phyloP scores from a whole-genome alignment of 64 coral and sea anemone species.

The Acropora tenuis region DNA sequence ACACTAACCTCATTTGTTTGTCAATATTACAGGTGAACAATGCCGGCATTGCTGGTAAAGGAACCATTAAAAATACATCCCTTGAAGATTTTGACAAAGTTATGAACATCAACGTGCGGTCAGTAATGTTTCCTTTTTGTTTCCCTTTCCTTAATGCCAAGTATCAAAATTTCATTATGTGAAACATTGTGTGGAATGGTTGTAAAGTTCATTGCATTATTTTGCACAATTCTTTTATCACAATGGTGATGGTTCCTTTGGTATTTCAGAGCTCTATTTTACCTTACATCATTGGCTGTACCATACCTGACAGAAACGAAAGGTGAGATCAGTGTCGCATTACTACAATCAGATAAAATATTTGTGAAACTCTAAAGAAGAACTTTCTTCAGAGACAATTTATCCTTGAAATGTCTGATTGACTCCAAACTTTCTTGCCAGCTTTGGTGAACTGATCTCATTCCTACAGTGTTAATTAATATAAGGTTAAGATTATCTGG shows the following conservation, averaged over 20 bases:
- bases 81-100: constrained; percentile 47
- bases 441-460: not conserved
- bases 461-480: no score
- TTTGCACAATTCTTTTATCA: not conserved
- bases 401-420: no score
- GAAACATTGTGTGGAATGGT: no score
- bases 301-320: constrained; percentile 68
- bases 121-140: no score
- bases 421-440: not conserved
- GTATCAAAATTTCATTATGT: no score
- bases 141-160: no score
- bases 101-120: constrained; percentile 42
- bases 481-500: no score
- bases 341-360: no score
- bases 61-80: constrained; percentile 46
- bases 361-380: no score
- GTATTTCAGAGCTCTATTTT: constrained; percentile 42
- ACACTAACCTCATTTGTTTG: not conserved
- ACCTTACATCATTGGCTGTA: constrained; percentile 69
- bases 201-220: no score
- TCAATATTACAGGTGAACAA: constrained; percentile 17
- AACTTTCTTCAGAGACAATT: no score
- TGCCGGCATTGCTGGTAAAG: constrained; percentile 31
- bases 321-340: constrained; percentile 23
- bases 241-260: not conserved